Evolutionary conservation across 1,140 invertebrate genomes (phyloP).

Genomic region (Brachionus plicatilis): DNA sequence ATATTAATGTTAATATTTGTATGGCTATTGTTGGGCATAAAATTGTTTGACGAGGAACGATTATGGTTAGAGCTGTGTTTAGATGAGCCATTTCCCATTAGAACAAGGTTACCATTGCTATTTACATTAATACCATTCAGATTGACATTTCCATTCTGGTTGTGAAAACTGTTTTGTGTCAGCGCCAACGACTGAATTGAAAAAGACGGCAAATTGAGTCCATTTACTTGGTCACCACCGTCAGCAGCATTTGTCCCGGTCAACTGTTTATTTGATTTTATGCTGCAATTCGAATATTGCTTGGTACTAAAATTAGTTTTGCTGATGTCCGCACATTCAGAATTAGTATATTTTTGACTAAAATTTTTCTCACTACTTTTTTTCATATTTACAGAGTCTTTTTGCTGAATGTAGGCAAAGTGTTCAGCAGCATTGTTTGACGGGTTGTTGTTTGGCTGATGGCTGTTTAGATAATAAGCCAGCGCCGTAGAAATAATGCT

Average conservation of each 20-base stretch:
- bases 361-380: slow-evolving; percentile 17
- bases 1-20: slow-evolving; percentile 40
- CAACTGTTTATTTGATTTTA: neutral
- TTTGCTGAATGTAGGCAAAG: slow-evolving; percentile 14
- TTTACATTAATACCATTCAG: slow-evolving; percentile 28
- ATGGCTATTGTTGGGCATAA: slow-evolving; percentile 20
- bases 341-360: slow-evolving; percentile 5
- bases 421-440: neutral
- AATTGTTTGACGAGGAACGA: neutral
- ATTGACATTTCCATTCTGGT: neutral
- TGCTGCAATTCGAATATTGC: slow-evolving; percentile 10
- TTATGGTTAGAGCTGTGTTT: neutral
- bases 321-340: neutral
- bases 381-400: neutral
- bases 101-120: slow-evolving; percentile 9
- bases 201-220: slow-evolving; percentile 7
- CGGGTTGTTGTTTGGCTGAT: neutral
- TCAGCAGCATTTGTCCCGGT: neutral
- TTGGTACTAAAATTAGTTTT: slow-evolving; percentile 12
- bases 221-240: neutral
- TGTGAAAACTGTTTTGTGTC: neutral
- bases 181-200: neutral
- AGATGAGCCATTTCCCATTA: neutral
- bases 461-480: neutral
- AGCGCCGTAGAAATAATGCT: neutral